Percentiles rank a stretch among this genome's conserved stretches.
phyloP scores from a whole-genome alignment of 2,113 vertebrate species.

The Tragulus kanchil region DNA sequence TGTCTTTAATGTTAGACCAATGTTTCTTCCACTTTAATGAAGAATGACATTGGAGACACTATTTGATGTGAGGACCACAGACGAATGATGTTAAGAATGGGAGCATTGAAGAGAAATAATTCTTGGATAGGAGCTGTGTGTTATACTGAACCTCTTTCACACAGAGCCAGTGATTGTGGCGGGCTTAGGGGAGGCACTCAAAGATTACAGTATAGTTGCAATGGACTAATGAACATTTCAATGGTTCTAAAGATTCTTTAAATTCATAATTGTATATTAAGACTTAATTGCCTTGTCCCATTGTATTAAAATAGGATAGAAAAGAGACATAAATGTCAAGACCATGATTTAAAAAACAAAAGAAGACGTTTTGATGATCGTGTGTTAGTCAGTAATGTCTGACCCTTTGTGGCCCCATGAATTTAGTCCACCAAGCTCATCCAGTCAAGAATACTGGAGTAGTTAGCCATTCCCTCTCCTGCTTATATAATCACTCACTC shows the following conservation, averaged over 20 bases:
- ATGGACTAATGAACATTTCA: background rate
- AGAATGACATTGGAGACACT: background rate
- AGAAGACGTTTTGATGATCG: background rate
- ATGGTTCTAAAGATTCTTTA: background rate
- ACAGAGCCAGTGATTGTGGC: background rate
- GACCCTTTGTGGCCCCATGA: background rate
- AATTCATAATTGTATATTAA: background rate
- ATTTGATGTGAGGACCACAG: background rate
- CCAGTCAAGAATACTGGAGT: background rate
- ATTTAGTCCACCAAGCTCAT: background rate
- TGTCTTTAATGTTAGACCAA: background rate
- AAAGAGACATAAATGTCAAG: background rate
- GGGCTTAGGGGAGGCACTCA: background rate
- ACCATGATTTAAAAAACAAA: background rate
- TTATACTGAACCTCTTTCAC: background rate
- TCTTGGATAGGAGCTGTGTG: accelerated
- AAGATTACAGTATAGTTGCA: background rate
- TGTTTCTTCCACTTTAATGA: background rate
- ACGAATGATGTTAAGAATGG: too few species aligned
- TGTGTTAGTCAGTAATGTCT: background rate
- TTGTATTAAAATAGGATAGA: background rate
- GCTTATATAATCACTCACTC: background rate
- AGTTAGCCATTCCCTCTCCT: background rate
- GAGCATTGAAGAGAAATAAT: background rate
- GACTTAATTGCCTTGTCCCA: background rate